Base-by-base conservation (phyloP, 2,113 vertebrate species). In the Toxostoma redivivum region DNA sequence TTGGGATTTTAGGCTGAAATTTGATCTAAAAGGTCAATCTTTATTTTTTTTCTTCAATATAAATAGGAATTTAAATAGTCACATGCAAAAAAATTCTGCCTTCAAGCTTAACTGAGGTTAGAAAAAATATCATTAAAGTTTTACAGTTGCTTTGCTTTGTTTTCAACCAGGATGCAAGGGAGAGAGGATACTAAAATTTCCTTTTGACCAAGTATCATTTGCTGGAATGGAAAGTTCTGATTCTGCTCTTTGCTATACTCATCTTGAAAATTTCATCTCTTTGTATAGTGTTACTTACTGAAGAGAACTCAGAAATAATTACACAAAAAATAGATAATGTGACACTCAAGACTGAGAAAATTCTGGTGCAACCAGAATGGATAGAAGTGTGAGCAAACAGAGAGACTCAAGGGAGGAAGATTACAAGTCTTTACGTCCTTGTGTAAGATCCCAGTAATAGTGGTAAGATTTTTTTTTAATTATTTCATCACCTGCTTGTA, bases 171-270 rank as follows among this genome's bases (percentile, higher is more conserved):
- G 2, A 3, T 73, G 7, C 11, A 73, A 30, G 4, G 6, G 13
- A 65, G 12, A 45, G 10, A 45, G 10, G 2, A 13, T 44, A 65
- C 6, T 56, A 50, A 90, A 33, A 65, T 51, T 65, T 78, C 9
- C 5, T 38, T 72, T 84, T 77, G 28, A 42, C 4, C 12, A 40
- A 27, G 7, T 24, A 40, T 27, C 19, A 73, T 78, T 66, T 57
- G 2, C 10, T 70, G 14, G 8, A 73, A 77, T 15, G 2, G 21
- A 45, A 50, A 62, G 2, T 25, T 61, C 23, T 40, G 19, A 21
- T 73, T 23, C 40, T 1, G 0, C 1, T 33, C 5, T 48, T 51
- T 79, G 16, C 19, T 37, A 40, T 21, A 54, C 4, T 1, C 0
- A 0, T 67, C 44, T 45, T 81, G 25, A 67, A 90, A 60, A 15